These are phyloP conservation scores for Chelonoidis abingdonii DNA, from an alignment of 2,113 vertebrate genomes.

Conservation along the genomic window DNA sequence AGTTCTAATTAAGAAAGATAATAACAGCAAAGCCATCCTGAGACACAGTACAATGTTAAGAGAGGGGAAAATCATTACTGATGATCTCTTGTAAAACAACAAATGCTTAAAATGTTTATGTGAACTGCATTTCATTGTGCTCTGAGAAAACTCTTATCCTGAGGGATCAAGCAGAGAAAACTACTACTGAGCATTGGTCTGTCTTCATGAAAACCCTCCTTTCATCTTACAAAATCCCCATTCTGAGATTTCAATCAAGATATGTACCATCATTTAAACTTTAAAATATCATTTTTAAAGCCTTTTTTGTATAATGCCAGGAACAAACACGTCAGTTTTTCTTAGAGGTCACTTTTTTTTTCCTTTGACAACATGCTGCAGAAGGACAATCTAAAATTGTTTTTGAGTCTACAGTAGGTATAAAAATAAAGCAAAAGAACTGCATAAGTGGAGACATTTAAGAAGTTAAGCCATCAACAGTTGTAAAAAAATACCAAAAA, in stretches of 20 bases:
- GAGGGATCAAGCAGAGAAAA: slow-evolving; percentile 25
- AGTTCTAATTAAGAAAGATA: slow-evolving; percentile 28
- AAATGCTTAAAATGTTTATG: slow-evolving; percentile 10
- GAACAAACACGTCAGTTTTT: background rate
- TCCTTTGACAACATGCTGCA: background rate
- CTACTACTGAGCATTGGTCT: background rate
- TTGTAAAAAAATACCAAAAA: slow-evolving; percentile 56
- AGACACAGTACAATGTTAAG: slow-evolving; percentile 14
- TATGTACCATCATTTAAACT: slow-evolving; percentile 13
- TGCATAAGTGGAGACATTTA: slow-evolving; percentile 24
- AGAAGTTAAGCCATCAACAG: slow-evolving; percentile 48
- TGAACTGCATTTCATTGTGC: slow-evolving; percentile 10
- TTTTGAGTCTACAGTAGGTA: slow-evolving; percentile 13
- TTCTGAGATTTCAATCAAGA: background rate
- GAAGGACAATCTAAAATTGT: slow-evolving; percentile 2
- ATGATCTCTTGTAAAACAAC: background rate
- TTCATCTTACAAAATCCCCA: background rate
- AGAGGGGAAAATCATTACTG: background rate
- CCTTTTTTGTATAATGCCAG: background rate
- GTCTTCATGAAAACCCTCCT: slow-evolving; percentile 17
- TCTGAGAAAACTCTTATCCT: slow-evolving; percentile 35
- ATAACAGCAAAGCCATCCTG: slow-evolving; percentile 6
- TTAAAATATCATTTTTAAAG: slow-evolving; percentile 12
- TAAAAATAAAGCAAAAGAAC: slow-evolving; percentile 49
- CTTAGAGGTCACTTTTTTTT: background rate